phyloP scores from a whole-genome alignment of 2,113 vertebrate species.

The Candoia aspera region DNA sequence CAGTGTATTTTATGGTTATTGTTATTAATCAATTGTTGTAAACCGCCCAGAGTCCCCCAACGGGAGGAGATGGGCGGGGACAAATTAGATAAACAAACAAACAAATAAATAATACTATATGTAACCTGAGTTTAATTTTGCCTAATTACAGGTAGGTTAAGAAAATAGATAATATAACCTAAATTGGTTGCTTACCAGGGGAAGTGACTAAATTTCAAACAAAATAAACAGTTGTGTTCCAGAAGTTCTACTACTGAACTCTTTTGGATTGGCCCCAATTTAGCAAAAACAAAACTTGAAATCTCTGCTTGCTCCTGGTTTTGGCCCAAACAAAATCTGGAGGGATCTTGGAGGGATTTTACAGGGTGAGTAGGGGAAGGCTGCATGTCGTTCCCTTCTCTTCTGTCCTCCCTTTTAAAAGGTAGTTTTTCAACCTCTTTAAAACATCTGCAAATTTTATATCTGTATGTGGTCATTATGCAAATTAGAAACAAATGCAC shows the following conservation, averaged over 20 bases:
- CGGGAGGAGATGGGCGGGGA: too few relatives aligned
- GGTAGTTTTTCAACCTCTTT: not conserved
- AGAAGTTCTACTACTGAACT: not conserved
- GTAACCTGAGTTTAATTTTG: not conserved
- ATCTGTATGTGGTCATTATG: not conserved
- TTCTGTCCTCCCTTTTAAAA: not conserved
- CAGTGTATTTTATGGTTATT: too few relatives aligned
- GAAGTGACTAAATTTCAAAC: not conserved
- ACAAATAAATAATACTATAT: too few relatives aligned
- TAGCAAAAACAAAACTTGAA: too few relatives aligned
- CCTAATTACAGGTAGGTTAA: not conserved
- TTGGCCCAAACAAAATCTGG: too few relatives aligned
- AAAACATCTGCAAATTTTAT: not conserved
- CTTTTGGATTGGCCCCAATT: not conserved
- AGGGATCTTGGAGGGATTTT: too few relatives aligned
- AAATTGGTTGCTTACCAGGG: not conserved
- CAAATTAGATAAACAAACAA: too few relatives aligned
- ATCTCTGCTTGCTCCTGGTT: too few relatives aligned
- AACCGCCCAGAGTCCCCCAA: too few relatives aligned
- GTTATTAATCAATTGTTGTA: too few relatives aligned
- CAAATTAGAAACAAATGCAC: not conserved
- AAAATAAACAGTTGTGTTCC: not conserved
- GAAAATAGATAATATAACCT: not conserved
- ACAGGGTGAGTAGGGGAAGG: too few relatives aligned
- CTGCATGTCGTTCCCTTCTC: too few relatives aligned